These are phyloP conservation scores for Leptatherina wallacei DNA, from an alignment of 2,797 vertebrate species.

Conservation along the genomic window DNA sequence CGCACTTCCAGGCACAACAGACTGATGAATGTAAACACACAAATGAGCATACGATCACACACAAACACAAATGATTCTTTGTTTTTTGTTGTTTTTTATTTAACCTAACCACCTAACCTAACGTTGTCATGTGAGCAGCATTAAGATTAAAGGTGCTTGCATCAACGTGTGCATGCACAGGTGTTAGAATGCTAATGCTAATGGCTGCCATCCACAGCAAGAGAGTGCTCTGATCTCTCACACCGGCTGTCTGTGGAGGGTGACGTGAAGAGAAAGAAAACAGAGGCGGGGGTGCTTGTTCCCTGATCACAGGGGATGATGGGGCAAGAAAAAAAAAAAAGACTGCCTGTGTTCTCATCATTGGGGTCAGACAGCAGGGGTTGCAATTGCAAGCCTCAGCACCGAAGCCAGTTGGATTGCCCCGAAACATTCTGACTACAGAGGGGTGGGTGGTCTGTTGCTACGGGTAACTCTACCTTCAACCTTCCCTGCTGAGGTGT, in stretches of 20 bases:
- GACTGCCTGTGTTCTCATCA: constrained; percentile 18
- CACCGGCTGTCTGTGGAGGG: background rate
- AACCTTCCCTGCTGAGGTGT: constrained; percentile 53
- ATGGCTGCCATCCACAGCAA: constrained; percentile 39
- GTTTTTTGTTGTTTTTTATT: background rate
- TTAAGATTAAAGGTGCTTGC: constrained; percentile 45
- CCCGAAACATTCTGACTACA: constrained; percentile 26
- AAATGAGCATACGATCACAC: background rate
- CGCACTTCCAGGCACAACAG: constrained; percentile 49
- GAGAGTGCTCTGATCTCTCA: constrained; percentile 29
- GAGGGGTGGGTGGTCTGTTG: constrained; percentile 53
- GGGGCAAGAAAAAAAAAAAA: constrained; percentile 34
- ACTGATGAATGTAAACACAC: constrained; percentile 53
- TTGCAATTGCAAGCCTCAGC: constrained; percentile 8
- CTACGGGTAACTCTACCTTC: constrained; percentile 50
- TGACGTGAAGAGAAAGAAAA: constrained; percentile 11
- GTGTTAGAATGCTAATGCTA: constrained; percentile 60
- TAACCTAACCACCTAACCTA: constrained; percentile 21
- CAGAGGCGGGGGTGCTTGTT: constrained; percentile 27
- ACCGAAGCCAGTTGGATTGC: constrained; percentile 36
- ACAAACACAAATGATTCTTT: background rate
- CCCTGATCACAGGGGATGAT: constrained; percentile 48
- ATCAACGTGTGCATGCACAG: constrained; percentile 42
- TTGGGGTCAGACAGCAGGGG: background rate
- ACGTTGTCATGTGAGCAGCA: constrained; percentile 24